Conservation (phyloP, 2,888 invertebrate genomes). For the Fragum whitleyi region DNA sequence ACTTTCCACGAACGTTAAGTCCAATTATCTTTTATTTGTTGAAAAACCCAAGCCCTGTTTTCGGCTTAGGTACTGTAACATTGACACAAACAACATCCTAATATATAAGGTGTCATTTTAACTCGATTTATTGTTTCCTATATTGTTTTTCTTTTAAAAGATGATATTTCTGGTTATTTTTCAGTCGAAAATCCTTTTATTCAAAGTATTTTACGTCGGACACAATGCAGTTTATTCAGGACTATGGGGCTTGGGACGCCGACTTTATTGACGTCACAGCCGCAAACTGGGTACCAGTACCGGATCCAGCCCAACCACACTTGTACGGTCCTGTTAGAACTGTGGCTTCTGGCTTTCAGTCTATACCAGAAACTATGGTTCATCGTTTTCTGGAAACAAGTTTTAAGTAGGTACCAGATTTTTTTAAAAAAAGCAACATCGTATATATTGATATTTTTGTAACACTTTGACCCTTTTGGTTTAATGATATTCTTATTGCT, state of each 20-base stretch:
- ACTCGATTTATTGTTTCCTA: no score
- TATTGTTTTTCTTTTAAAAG: no score
- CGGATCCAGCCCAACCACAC: neutral
- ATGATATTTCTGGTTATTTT: neutral
- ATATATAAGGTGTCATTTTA: no score
- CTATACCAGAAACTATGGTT: conserved; percentile 23
- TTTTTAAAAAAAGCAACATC: no score
- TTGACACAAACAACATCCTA: no score
- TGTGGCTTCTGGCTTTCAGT: conserved; percentile 27
- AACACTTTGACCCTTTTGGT: no score
- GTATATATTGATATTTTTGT: no score
- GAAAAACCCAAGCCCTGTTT: no score
- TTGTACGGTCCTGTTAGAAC: conserved; percentile 23
- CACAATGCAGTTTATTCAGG: neutral
- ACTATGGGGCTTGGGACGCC: neutral
- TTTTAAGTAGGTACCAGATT: conserved; percentile 30
- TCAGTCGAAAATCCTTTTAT: neutral
- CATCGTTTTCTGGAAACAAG: conserved; percentile 28
- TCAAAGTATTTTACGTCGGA: neutral
- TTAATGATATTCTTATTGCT: no score
- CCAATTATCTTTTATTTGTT: no score
- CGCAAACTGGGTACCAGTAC: neutral
- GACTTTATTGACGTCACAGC: neutral
- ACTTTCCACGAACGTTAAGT: no score
- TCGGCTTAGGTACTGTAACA: no score